These are phyloP conservation scores for Gymnosoma rotundatum DNA, from an alignment of 2,888 invertebrate genomes.

Conservation along the genomic window DNA sequence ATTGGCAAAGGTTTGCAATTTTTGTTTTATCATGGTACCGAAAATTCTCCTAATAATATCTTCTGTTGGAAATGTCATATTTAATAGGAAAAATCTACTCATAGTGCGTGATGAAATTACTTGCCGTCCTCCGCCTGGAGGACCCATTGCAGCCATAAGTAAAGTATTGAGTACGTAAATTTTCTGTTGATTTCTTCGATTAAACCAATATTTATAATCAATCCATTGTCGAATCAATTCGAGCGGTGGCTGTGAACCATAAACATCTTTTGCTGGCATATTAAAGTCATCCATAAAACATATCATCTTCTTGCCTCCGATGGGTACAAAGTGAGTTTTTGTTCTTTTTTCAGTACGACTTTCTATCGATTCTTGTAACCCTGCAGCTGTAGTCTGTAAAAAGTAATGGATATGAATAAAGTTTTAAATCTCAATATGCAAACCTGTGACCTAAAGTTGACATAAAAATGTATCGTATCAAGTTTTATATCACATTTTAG, in stretches of 20 bases:
- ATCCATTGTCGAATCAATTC: constrained; percentile 93
- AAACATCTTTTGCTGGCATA: constrained; percentile 94
- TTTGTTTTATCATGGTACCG: constrained; percentile 92
- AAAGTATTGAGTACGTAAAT: constrained; percentile 91
- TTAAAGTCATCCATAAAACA: constrained; percentile 96
- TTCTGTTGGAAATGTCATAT: constrained; percentile 92
- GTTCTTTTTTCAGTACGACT: constrained; percentile 93
- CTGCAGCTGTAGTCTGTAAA: constrained; percentile 89
- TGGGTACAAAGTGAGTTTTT: constrained; percentile 91
- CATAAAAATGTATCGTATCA: too few species aligned
- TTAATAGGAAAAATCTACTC: constrained; percentile 89
- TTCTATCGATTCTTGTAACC: constrained; percentile 93
- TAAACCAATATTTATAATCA: constrained; percentile 95
- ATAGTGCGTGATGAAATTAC: constrained; percentile 89
- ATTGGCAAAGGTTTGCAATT: constrained; percentile 89
- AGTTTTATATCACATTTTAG: too few species aligned
- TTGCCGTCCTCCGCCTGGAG: constrained; percentile 93
- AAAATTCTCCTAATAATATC: constrained; percentile 91
- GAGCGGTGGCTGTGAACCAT: constrained; percentile 94
- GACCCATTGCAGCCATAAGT: constrained; percentile 91
- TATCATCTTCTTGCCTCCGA: constrained; percentile 91
- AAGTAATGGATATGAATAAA: not conserved
- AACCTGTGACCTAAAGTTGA: not conserved
- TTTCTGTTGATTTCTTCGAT: constrained; percentile 89
- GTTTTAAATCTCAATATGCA: not conserved